Evolutionary conservation across 2,113 vertebrate genomes (phyloP), one percentile per base, ranked within the genome.

Genomic region (Octodon degus): DNA sequence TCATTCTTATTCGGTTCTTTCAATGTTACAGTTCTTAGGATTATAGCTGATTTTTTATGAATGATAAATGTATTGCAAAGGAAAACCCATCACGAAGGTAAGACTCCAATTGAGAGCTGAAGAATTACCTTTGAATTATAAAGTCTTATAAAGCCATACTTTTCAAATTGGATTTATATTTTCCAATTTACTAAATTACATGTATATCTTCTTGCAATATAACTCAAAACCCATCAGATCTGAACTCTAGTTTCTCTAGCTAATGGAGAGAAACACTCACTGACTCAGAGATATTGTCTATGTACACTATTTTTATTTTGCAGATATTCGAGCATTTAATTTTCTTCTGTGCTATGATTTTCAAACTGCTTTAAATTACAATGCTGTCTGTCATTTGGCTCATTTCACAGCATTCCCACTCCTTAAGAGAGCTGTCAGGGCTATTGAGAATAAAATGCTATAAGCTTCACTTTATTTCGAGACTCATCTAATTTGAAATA

Each of bases 231-330:
- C 24, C 34, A 91, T 74, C 10, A 76, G 81, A 90, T 65, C 1
- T n/a, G 89, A 93, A 30, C 81, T 60, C 20, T 91, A 91, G 16
- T 91, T 89, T 94, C 62, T 72, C 22, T 16, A 70, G 60, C 24
- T 74, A 96, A 86, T 86, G 50, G 89, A 86, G 43, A 96, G 80
- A 68, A 79, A 19, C 62, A 60, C 32, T 86, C 80, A 70, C 24
- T 63, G 62, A 63, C 53, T 77, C 40, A 79, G 84, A 94, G 47
- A 50, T 74, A 84, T 40, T 83, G 63, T 50, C 37, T 77, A 32
- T n/a, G 40, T 34, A 43, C 43, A 27, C 63, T 67, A 63, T 82
- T 96, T 97, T 97, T 90, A 93, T 63, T 96, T 96, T 77, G 67
- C 47, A 79, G 58, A 62, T 81, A 89, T 74, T 83, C 91, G 96